A percentile compares a stretch with the other conserved stretches of the same genome.
Evolutionary conservation across 2,888 invertebrate species (phyloP).

Genomic region (Desoria tigrina): DNA sequence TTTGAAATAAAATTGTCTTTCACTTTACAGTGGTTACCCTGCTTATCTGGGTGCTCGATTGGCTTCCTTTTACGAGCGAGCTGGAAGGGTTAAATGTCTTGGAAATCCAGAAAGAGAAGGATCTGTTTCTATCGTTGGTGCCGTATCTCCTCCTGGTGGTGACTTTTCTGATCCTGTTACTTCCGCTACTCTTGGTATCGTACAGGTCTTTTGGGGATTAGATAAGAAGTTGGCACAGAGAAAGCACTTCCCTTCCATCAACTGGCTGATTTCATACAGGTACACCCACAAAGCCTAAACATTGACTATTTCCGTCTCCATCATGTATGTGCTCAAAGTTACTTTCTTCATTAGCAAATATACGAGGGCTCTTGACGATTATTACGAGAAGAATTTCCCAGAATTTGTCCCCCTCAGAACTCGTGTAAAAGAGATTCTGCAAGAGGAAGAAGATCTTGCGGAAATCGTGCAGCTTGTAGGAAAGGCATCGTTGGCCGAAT

Average conservation of each 20-base stretch:
- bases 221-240: constrained; percentile 98
- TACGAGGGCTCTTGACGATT: constrained; percentile 96
- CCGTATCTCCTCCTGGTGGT: constrained; percentile 91
- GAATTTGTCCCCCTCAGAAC: constrained; percentile 97
- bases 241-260: constrained; percentile 99
- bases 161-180: constrained; percentile 99
- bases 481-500: constrained; percentile 97
- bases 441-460: constrained; percentile 98
- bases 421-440: constrained; percentile 87
- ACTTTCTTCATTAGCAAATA: too few relatives aligned
- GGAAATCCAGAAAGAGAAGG: constrained; percentile 98
- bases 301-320: too few relatives aligned
- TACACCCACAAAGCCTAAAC: too few relatives aligned
- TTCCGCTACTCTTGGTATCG: constrained; percentile 96
- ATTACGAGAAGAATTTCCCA: constrained; percentile 96
- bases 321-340: too few relatives aligned
- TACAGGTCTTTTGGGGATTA: constrained; percentile 99
- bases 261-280: constrained; percentile 99
- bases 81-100: constrained; percentile 93
- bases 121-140: constrained; percentile 98
- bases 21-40: constrained; percentile 81
- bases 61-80: constrained; percentile 99
- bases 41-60: constrained; percentile 97
- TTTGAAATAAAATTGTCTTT: neutral
- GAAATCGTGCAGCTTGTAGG: constrained; percentile 99